Conservation (phyloP, 35 echinoderm and acorn worm species). For the Stichopus chloronotus region DNA sequence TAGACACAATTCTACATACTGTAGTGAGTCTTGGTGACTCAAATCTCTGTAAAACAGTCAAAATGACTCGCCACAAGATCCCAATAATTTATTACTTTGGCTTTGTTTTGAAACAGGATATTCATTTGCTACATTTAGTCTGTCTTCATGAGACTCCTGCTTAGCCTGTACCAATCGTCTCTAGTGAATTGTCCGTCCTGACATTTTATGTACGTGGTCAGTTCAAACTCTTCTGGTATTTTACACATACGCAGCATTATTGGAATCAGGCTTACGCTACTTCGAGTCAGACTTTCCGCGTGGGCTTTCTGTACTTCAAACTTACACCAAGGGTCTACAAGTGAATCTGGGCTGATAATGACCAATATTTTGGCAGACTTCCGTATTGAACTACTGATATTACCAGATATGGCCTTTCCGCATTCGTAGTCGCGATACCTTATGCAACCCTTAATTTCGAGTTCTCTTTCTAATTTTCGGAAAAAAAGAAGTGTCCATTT, state of each 20-base stretch:
- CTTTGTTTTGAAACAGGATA: too few species aligned
- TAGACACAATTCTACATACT: too few species aligned
- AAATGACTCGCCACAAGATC: too few species aligned
- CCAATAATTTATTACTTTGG: too few species aligned
- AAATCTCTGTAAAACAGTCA: too few species aligned
- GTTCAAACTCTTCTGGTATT: slow-evolving; percentile 79
- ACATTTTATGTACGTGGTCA: slow-evolving; percentile 79
- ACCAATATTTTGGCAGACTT: slow-evolving; percentile 72
- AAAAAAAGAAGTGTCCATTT: slow-evolving; percentile 88
- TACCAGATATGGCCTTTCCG: slow-evolving; percentile 72
- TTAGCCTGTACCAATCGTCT: slow-evolving; percentile 83
- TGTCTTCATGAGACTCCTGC: slow-evolving; percentile 62
- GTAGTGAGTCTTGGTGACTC: too few species aligned
- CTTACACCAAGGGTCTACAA: slow-evolving; percentile 80
- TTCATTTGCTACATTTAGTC: neutral
- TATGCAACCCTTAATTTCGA: slow-evolving; percentile 66
- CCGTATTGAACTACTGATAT: slow-evolving; percentile 67
- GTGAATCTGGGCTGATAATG: slow-evolving; percentile 76
- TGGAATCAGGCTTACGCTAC: slow-evolving; percentile 63
- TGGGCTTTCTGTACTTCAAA: slow-evolving; percentile 80
- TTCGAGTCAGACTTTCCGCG: slow-evolving; percentile 55
- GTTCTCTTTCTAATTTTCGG: slow-evolving; percentile 77
- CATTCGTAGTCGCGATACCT: slow-evolving; percentile 85
- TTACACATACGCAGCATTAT: slow-evolving; percentile 73
- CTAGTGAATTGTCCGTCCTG: slow-evolving; percentile 68